Evolutionary conservation across 1,140 invertebrate genomes (phyloP).

Genomic region (Drosophila tani): DNA sequence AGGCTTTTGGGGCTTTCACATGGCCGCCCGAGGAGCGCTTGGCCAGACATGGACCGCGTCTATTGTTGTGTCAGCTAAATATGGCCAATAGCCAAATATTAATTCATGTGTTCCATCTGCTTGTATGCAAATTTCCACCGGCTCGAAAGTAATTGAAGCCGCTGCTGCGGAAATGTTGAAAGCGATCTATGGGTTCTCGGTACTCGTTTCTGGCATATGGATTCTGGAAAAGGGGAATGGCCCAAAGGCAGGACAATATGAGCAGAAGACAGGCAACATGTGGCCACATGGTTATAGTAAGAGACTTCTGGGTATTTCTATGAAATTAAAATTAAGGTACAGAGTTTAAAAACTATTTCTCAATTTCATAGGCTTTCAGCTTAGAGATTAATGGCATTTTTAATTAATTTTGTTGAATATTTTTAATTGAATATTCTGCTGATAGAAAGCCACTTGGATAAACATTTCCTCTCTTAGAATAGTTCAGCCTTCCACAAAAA

Average conservation of each 20-base stretch:
- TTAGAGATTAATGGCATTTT: no score
- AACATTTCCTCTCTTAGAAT: background rate
- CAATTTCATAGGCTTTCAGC: no score
- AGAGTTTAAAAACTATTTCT: background rate
- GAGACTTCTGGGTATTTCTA: background rate
- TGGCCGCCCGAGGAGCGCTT: conserved; percentile 9
- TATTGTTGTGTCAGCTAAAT: conserved; percentile 82
- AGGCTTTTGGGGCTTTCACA: conserved; percentile 43
- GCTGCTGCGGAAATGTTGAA: conserved; percentile 74
- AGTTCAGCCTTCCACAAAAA: background rate
- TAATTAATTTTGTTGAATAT: no score
- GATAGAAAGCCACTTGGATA: background rate
- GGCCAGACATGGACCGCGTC: conserved; percentile 50
- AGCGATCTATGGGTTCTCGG: conserved; percentile 33
- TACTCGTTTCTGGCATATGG: conserved; percentile 11
- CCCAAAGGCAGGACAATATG: conserved; percentile 58
- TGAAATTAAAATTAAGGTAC: background rate
- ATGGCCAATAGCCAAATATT: conserved; percentile 83
- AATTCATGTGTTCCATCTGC: conserved; percentile 67
- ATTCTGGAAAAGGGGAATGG: conserved; percentile 28
- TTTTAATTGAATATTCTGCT: no score
- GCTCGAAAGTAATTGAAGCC: conserved; percentile 69
- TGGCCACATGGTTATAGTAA: conserved; percentile 12
- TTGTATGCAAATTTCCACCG: conserved; percentile 75
- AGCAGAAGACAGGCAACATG: conserved; percentile 30